These are phyloP conservation scores for Synergus laeviventris DNA, from an alignment of 2,888 invertebrate genomes.

Conservation along the genomic window DNA sequence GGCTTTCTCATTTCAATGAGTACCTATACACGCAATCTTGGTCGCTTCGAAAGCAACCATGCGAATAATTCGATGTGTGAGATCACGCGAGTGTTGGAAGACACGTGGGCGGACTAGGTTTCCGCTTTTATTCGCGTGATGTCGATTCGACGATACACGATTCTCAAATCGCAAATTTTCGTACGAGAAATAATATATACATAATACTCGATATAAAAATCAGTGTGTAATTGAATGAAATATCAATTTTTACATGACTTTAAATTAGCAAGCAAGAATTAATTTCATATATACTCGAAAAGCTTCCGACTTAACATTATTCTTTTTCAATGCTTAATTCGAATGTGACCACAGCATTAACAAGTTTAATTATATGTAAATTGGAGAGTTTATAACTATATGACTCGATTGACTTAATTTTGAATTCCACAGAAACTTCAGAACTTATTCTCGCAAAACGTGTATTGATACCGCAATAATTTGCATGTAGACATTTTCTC, in stretches of 20 bases:
- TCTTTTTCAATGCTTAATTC: too few species aligned
- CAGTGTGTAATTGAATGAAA: neutral
- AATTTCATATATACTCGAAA: too few species aligned
- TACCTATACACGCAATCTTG: conserved; percentile 9
- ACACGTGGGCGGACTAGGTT: conserved; percentile 34
- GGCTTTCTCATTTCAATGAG: conserved; percentile 14
- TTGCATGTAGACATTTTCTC: neutral
- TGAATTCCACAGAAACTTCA: too few species aligned
- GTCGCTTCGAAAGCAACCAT: conserved; percentile 24
- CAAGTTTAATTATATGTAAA: too few species aligned
- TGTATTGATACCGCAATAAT: neutral
- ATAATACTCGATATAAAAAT: neutral
- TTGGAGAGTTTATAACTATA: too few species aligned
- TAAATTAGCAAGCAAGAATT: too few species aligned
- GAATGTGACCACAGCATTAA: too few species aligned
- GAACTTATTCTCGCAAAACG: neutral
- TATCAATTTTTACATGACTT: neutral
- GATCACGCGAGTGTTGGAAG: conserved; percentile 32
- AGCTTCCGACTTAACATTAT: too few species aligned
- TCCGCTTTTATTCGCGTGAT: conserved; percentile 16
- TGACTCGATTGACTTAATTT: too few species aligned
- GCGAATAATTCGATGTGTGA: conserved; percentile 27
- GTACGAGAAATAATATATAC: conserved; percentile 2
- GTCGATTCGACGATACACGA: conserved; percentile 4
- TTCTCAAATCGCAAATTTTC: conserved; percentile 16